Percentiles rank a stretch among this genome's conserved stretches.
phyloP scores from a whole-genome alignment of 2,888 invertebrate genomes.

The Pelosia muscerda region DNA sequence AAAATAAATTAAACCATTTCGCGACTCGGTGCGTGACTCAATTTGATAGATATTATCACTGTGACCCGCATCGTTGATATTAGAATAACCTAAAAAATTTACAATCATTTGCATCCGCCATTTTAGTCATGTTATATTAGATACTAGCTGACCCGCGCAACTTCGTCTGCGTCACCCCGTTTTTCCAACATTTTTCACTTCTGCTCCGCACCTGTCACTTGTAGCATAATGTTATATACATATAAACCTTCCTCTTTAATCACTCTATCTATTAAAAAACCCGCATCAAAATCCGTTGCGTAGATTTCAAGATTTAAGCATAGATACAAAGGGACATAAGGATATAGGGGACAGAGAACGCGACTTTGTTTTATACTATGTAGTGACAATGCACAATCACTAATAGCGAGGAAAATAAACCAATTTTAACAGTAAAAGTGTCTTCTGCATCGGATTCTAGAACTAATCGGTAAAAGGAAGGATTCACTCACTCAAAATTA shows the following conservation, averaged over 20 bases:
- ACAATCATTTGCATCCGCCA: conserved; percentile 46
- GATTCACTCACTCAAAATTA: not conserved
- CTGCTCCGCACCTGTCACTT: no score
- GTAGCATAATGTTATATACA: no score
- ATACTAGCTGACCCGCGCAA: no score
- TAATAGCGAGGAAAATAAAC: not conserved
- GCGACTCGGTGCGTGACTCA: conserved; percentile 16
- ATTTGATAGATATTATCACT: conserved; percentile 34
- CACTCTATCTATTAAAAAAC: no score
- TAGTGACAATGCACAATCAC: not conserved
- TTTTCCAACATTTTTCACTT: no score
- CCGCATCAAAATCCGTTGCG: no score
- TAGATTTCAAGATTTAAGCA: no score
- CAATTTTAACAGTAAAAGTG: not conserved
- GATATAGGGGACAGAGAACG: no score
- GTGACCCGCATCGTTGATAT: conserved; percentile 38
- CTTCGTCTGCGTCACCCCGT: no score
- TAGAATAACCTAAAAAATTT: conserved; percentile 43
- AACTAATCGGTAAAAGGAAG: not conserved
- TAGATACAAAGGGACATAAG: no score
- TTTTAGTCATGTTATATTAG: conserved; percentile 27
- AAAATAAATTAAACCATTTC: conserved; percentile 7
- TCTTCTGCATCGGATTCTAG: not conserved
- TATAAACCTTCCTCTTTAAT: no score
- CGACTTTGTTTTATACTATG: no score